Percentiles rank a stretch among this genome's conserved stretches.
These are phyloP conservation scores for Cherax quadricarinatus DNA, from an alignment of 1,140 invertebrate species.

Conservation along the genomic window DNA sequence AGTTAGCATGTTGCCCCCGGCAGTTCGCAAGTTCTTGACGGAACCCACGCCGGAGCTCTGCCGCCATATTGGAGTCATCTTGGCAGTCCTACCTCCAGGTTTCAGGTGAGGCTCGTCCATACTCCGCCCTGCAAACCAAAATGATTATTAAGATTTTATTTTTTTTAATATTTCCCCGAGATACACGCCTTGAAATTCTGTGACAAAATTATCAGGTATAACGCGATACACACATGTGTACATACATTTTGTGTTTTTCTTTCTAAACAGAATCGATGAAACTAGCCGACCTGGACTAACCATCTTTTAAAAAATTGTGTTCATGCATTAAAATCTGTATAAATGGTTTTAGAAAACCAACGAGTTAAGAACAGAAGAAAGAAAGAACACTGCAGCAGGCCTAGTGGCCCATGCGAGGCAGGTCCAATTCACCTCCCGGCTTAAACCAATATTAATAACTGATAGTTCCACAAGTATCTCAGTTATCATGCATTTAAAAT, in stretches of 20 bases:
- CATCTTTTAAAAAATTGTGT: too few species aligned
- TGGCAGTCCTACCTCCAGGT: background rate
- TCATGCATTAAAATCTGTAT: too few species aligned
- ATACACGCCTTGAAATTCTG: background rate
- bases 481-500: too few species aligned
- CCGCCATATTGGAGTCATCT: constrained; percentile 41
- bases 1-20: constrained; percentile 19
- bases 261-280: background rate
- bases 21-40: constrained; percentile 22
- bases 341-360: too few species aligned
- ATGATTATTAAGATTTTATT: background rate
- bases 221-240: background rate
- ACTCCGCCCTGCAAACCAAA: constrained; percentile 2
- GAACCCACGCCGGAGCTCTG: constrained; percentile 17
- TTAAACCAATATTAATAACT: too few species aligned
- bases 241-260: background rate
- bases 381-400: too few species aligned
- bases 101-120: constrained; percentile 27
- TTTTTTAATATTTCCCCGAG: background rate
- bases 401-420: too few species aligned
- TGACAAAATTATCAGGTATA: background rate
- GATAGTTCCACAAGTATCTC: too few species aligned
- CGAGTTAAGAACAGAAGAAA: too few species aligned
- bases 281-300: too few species aligned
- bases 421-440: too few species aligned